phyloP scores from a whole-genome alignment of 2,113 vertebrate genomes.

The Hyaena hyaena region DNA sequence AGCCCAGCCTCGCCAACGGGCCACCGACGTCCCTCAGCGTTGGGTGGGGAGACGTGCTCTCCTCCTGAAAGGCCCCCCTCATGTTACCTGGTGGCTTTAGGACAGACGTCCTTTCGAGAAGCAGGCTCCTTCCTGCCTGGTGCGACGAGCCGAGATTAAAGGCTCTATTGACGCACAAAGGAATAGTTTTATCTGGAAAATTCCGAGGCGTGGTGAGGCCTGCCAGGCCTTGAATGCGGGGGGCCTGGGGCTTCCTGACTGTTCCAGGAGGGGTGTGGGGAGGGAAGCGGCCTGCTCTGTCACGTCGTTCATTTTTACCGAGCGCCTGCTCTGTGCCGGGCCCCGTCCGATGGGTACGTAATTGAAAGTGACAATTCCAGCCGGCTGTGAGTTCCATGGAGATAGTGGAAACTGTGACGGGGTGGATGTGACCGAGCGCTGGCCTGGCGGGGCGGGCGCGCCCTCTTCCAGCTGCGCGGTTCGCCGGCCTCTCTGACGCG shows the following conservation, averaged over 20 bases:
- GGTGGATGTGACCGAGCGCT: background rate
- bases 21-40: rapidly evolving
- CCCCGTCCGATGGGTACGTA: no score
- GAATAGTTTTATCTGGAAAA: slow-evolving; percentile 14
- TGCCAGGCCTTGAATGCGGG: background rate
- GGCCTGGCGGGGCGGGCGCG: background rate
- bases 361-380: background rate
- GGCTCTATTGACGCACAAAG: background rate
- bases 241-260: background rate
- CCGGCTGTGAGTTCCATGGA: background rate
- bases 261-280: background rate
- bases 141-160: background rate
- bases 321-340: background rate
- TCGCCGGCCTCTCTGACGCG: background rate
- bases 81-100: background rate
- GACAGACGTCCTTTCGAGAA: background rate
- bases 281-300: background rate
- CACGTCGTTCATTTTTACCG: background rate
- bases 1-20: no score
- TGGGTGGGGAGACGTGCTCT: no score
- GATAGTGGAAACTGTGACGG: background rate
- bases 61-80: background rate
- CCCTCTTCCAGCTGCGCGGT: rapidly evolving
- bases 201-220: background rate
- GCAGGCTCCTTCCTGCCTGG: background rate